Percentiles rank a stretch among this genome's conserved stretches.
Evolutionary conservation across 1,140 invertebrate species (phyloP).

Genomic region (Zaprionus ornatus): DNA sequence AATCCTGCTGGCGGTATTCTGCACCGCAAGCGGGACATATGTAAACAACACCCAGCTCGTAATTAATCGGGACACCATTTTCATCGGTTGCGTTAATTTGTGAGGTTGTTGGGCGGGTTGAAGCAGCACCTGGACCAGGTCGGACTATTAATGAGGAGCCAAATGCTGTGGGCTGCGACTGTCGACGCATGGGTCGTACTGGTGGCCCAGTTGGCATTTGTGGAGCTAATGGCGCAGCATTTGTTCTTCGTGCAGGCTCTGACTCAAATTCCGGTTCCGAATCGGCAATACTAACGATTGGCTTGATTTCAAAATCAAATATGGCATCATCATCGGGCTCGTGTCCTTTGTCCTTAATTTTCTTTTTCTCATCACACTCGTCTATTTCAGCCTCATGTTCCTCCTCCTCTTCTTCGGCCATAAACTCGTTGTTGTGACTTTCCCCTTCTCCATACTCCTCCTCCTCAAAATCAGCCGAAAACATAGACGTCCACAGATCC

Average conservation of each 20-base stretch:
- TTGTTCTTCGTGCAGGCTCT: conserved; percentile 8
- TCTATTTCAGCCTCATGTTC: conserved; percentile 23
- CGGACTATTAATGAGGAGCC: conserved; percentile 9
- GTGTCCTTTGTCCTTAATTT: conserved; percentile 26
- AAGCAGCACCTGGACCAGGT: neutral
- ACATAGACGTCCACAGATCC: conserved; percentile 79
- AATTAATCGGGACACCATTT: conserved; percentile 69
- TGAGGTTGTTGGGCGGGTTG: conserved; percentile 60
- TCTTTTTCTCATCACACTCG: neutral
- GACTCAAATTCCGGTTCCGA: conserved; percentile 19
- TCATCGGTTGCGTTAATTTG: conserved; percentile 72
- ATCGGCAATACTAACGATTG: conserved; percentile 53
- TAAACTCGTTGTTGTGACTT: conserved; percentile 48
- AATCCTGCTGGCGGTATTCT: conserved; percentile 70
- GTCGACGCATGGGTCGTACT: conserved; percentile 38
- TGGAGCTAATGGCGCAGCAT: neutral
- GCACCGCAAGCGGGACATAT: conserved; percentile 72
- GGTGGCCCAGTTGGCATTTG: conserved; percentile 31
- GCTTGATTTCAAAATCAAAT: conserved; percentile 74
- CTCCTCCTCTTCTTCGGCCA: conserved; percentile 41
- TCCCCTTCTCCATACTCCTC: conserved; percentile 27
- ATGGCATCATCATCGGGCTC: conserved; percentile 75
- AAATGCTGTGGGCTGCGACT: conserved; percentile 30
- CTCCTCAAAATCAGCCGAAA: conserved; percentile 71
- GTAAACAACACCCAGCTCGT: conserved; percentile 75